Evolutionary conservation across 2,113 vertebrate species (phyloP), one percentile per base, ranked within the genome.

Genomic region (Zeus faber): DNA sequence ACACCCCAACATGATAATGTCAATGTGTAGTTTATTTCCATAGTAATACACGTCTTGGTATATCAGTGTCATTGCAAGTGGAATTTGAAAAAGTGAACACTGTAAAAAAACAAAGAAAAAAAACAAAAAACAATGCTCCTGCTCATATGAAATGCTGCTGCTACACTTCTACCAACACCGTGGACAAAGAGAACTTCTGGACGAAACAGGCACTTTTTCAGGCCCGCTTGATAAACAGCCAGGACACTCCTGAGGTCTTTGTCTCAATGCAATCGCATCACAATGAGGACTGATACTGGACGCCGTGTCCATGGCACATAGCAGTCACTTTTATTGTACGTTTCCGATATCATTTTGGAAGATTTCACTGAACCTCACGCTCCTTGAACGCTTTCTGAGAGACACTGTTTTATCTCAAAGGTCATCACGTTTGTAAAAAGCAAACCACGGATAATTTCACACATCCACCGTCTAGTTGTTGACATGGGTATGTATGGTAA

Each of bases 1-100:
- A 66, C 22, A 35, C 35, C 26, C 11, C 33, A 50, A 17, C 26
- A 46, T n/a, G 13, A 18, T 58, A 58, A 54, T 50, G 66, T 81
- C 70, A 73, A 72, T 55, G 68, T 74, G 67, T 74, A 53, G 61
- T 87, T 83, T 87, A 83, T 83, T 82, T 49, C 63, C 70, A 63
- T 72, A 79, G 80, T 65, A 70, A 73, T 65, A 73, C 57, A 77
- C 74, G 74, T 77, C 68, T 73, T 73, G 64, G 54, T 84, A 80
- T 73, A 82, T 75, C 39, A 47, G 72, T 62, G 66, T 81, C 49
- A 61, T 69, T 73, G 62, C 60, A 82, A 2, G 54, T 69, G 72
- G 44, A 69, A 20, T 67, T 74, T 17, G 57, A 65, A 68, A 75
- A 75, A 60, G 52, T 74, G 60, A n/a, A n/a, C n/a, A n/a, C n/a